Percentiles rank a stretch among this genome's conserved stretches.
Conservation (phyloP, 2,797 vertebrate genomes). For the Helicolenus hilgendorfi region DNA sequence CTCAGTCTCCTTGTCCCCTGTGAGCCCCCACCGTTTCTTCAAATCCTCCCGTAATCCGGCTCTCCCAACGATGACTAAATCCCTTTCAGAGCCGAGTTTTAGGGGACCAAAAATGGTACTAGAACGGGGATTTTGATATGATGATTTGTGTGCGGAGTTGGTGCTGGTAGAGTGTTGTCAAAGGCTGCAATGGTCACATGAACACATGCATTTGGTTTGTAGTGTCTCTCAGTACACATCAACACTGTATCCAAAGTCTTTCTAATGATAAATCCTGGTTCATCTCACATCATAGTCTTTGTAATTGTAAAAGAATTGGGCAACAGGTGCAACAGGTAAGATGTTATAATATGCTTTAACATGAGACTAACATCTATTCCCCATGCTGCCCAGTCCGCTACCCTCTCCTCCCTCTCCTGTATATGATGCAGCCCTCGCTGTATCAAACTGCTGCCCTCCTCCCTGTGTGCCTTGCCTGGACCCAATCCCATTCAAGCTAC, state of each 20-base stretch:
- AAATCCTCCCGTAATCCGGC: slow-evolving; percentile 76
- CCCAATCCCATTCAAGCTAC: slow-evolving; percentile 79
- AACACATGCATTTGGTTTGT: not conserved
- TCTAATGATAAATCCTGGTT: not conserved
- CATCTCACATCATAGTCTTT: not conserved
- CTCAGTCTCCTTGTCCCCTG: slow-evolving; percentile 33
- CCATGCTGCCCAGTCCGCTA: slow-evolving; percentile 58
- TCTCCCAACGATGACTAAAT: slow-evolving; percentile 65
- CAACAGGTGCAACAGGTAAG: slow-evolving; percentile 32
- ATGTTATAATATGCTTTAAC: slow-evolving; percentile 53
- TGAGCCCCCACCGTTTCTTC: slow-evolving; percentile 48
- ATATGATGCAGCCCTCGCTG: slow-evolving; percentile 48
- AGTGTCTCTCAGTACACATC: not conserved
- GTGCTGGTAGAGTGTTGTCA: not conserved
- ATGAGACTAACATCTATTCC: slow-evolving; percentile 71
- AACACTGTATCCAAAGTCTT: not conserved
- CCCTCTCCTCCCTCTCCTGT: slow-evolving; percentile 22
- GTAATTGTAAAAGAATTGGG: not conserved
- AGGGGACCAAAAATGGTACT: slow-evolving; percentile 29
- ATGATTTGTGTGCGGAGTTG: not conserved
- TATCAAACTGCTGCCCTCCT: slow-evolving; percentile 63
- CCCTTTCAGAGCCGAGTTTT: slow-evolving; percentile 50
- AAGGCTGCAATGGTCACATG: not conserved
- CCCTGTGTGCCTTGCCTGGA: slow-evolving; percentile 72
- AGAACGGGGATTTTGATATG: not conserved